phyloP scores from a whole-genome alignment of 1,140 invertebrate genomes.

The Heliconius eleuchia region DNA sequence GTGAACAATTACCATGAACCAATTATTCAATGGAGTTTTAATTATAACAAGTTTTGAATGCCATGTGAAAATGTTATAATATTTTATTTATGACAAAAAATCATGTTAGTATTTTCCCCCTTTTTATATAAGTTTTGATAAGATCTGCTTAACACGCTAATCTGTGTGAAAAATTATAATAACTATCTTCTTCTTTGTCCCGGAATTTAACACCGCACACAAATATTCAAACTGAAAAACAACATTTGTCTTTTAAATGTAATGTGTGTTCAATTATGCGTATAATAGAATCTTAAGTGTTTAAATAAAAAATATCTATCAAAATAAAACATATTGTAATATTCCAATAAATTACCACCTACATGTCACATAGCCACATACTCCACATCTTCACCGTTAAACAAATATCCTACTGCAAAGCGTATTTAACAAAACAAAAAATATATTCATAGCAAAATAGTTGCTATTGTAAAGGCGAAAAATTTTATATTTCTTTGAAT shows the following conservation, averaged over 20 bases:
- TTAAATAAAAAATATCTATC: neutral
- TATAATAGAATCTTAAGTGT: no score
- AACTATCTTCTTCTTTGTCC: no score
- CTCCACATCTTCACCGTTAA: constrained; percentile 44
- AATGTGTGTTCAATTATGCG: no score
- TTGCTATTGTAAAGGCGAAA: constrained; percentile 25
- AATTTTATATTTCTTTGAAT: constrained; percentile 29
- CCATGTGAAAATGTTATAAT: neutral
- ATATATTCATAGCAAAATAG: constrained; percentile 26
- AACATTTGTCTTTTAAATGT: no score
- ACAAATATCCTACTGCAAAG: constrained; percentile 56
- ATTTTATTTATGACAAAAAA: no score
- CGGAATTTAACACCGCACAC: no score
- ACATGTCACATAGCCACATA: constrained; percentile 39
- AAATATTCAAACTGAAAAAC: no score
- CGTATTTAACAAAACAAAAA: constrained; percentile 11
- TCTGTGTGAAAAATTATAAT: no score
- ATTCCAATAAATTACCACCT: constrained; percentile 39
- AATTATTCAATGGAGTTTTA: neutral
- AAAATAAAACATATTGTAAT: constrained; percentile 8
- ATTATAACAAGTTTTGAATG: neutral
- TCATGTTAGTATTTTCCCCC: no score
- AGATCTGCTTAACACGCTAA: no score
- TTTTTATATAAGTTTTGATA: no score
- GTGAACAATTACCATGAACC: neutral